Evolutionary conservation across 2,888 invertebrate species (phyloP).

Genomic region (Miltochrista miniata): DNA sequence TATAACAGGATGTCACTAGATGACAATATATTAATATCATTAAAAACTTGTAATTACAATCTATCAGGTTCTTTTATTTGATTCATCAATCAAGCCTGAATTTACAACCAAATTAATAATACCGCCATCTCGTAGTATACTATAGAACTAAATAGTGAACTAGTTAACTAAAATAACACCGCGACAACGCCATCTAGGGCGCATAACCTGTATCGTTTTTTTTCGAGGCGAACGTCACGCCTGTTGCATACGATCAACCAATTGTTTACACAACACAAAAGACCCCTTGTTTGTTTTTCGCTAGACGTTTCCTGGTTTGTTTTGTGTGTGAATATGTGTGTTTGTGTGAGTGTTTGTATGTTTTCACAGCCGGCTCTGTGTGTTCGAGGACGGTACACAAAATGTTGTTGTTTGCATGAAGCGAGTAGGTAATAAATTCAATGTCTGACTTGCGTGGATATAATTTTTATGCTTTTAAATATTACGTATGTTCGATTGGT

Average conservation of each 20-base stretch:
- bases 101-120: too few species aligned
- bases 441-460: constrained; percentile 41
- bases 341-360: constrained; percentile 60
- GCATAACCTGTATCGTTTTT: constrained; percentile 69
- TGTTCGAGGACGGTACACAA: constrained; percentile 73
- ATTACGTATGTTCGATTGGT: constrained; percentile 21
- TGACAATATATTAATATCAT: too few species aligned
- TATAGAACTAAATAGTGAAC: constrained; percentile 30
- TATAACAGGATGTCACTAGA: too few species aligned
- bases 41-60: too few species aligned
- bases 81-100: too few species aligned
- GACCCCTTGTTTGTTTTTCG: constrained; percentile 83
- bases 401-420: constrained; percentile 76
- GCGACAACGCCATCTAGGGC: constrained; percentile 57
- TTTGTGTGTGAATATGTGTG: constrained; percentile 69
- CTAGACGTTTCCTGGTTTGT: constrained; percentile 84
- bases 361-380: constrained; percentile 77
- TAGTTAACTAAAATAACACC: constrained; percentile 9
- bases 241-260: constrained; percentile 79
- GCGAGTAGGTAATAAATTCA: constrained; percentile 72
- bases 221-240: constrained; percentile 67
- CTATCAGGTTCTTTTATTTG: too few species aligned
- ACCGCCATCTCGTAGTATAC: constrained; percentile 55
- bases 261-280: constrained; percentile 84
- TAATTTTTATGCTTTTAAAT: constrained; percentile 44